These are phyloP conservation scores for Moxostoma hubbsi DNA, from an alignment of 2,797 vertebrate genomes.

Conservation along the genomic window DNA sequence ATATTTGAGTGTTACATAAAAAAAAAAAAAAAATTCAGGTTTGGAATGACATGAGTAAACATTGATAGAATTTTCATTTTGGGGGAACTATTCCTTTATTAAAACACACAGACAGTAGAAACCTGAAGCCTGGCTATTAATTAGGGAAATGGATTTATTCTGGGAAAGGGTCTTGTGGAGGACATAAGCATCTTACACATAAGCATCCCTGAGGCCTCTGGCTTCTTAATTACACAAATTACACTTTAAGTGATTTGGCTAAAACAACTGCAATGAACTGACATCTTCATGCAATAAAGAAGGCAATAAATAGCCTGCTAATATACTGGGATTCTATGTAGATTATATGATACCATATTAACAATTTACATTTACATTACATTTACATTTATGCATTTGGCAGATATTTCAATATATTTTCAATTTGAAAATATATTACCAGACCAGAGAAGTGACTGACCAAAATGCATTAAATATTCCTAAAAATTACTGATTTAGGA, in stretches of 20 bases:
- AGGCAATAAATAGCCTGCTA: constrained; percentile 50
- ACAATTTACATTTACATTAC: too few relatives aligned
- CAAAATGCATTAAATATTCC: too few relatives aligned
- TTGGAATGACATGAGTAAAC: background rate
- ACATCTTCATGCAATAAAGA: constrained; percentile 47
- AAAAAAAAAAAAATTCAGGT: background rate
- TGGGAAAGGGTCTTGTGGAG: constrained; percentile 46
- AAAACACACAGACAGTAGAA: constrained; percentile 9
- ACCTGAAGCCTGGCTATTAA: constrained; percentile 59
- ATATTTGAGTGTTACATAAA: background rate
- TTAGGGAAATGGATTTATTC: constrained; percentile 49
- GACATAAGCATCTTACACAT: too few relatives aligned
- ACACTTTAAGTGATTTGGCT: constrained; percentile 42
- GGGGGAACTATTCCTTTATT: background rate
- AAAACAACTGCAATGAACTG: constrained; percentile 45
- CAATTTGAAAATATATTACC: background rate
- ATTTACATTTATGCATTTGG: too few relatives aligned
- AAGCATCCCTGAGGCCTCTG: constrained; percentile 41
- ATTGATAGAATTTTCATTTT: background rate
- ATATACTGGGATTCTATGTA: background rate
- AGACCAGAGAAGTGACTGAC: too few relatives aligned
- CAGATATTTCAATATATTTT: too few relatives aligned
- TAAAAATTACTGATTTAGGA: background rate
- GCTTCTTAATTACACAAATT: constrained; percentile 55
- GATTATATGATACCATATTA: background rate